phyloP scores from a whole-genome alignment of 1,140 invertebrate species.

The Drosophila paulistorum region DNA sequence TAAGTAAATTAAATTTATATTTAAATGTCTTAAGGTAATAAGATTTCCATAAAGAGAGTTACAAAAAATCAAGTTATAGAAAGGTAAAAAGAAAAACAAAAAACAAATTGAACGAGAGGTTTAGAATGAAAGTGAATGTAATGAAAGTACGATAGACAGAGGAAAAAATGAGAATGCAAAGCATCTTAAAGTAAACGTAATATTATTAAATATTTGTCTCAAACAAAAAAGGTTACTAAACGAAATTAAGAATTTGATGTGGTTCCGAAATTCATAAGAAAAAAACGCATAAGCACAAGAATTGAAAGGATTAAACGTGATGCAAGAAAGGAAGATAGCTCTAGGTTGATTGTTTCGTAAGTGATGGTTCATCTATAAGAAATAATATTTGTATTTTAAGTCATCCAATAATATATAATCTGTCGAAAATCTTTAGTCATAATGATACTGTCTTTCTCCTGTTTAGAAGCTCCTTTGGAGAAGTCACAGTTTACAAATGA shows the following conservation, averaged over 20 bases:
- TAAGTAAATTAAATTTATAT: constrained; percentile 39
- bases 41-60: constrained; percentile 14
- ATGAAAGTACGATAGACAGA: constrained; percentile 15
- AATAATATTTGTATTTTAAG: too few relatives aligned
- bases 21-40: constrained; percentile 32
- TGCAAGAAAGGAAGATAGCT: neutral
- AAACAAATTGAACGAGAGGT: neutral
- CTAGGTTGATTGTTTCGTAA: neutral
- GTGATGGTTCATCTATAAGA: neutral
- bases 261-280: neutral
- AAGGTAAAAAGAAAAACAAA: neutral
- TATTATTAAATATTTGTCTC: constrained; percentile 51
- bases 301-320: neutral
- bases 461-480: too few relatives aligned
- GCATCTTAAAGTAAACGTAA: constrained; percentile 58
- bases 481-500: too few relatives aligned
- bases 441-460: too few relatives aligned
- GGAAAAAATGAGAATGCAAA: constrained; percentile 47
- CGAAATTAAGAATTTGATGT: neutral
- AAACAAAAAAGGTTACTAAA: constrained; percentile 34
- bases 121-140: constrained; percentile 11
- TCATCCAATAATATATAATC: too few relatives aligned
- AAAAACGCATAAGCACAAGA: neutral
- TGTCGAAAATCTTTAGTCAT: too few relatives aligned
- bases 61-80: constrained; percentile 13